These are phyloP conservation scores for Neodon shergylaensis DNA, from an alignment of 2,113 vertebrate genomes.

Conservation along the genomic window DNA sequence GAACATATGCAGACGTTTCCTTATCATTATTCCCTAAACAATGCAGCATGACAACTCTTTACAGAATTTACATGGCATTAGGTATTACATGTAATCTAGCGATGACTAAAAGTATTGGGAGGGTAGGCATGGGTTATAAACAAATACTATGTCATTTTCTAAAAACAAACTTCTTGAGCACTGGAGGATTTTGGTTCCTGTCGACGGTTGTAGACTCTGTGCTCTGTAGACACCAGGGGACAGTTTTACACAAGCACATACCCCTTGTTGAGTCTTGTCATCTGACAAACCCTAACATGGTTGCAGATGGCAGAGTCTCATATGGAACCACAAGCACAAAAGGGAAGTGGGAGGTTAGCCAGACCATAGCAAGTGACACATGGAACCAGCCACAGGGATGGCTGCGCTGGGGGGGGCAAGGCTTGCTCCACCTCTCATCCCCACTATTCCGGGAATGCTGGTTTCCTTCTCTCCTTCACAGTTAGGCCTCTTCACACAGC, in stretches of 20 bases:
- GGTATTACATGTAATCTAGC: neutral
- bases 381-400: neutral
- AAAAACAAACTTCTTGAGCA: neutral
- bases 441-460: neutral
- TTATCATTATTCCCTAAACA: neutral
- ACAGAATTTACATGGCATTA: neutral
- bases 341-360: neutral
- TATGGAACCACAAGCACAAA: neutral
- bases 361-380: neutral
- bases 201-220: neutral
- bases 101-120: neutral
- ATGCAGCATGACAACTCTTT: too few relatives aligned
- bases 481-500: neutral
- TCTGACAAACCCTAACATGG: neutral
- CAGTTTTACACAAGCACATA: neutral
- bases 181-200: neutral
- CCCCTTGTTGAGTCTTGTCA: neutral
- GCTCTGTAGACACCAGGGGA: neutral
- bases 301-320: constrained; percentile 14
- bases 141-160: neutral
- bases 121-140: neutral
- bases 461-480: neutral
- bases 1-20: neutral
- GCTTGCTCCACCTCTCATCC: too few relatives aligned
- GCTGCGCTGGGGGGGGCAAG: too few relatives aligned